Conservation (phyloP, 53 echinoderm and acorn worm genomes). For the Mesocentrotus franciscanus region DNA sequence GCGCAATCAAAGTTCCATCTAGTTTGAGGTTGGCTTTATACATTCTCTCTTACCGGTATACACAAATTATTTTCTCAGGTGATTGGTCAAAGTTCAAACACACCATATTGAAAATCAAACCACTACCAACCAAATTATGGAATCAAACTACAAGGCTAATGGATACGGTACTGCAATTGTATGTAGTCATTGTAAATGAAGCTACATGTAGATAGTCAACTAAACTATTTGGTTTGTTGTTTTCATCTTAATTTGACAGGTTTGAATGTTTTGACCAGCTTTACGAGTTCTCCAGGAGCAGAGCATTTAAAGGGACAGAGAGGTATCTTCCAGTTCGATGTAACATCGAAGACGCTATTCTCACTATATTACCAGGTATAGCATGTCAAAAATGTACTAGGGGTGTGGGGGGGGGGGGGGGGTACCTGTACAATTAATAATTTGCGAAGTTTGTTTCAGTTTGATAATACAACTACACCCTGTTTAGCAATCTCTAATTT, state of each 20-base stretch:
- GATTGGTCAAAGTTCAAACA: background rate
- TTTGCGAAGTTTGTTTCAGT: too few species aligned
- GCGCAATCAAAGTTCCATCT: too few species aligned
- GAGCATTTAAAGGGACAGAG: constrained; percentile 73
- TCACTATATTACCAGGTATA: constrained; percentile 78
- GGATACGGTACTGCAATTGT: background rate
- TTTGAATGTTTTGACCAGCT: constrained; percentile 59
- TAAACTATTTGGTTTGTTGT: background rate
- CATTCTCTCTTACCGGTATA: too few species aligned
- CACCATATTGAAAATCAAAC: background rate
- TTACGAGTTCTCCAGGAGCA: constrained; percentile 64
- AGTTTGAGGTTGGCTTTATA: too few species aligned
- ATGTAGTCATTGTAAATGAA: background rate
- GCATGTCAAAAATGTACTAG: background rate
- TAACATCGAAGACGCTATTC: constrained; percentile 70
- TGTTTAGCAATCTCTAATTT: too few species aligned
- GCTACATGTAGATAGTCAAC: background rate
- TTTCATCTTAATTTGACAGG: background rate
- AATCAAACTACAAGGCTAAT: background rate
- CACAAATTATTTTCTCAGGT: background rate
- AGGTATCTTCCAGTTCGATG: constrained; percentile 74
- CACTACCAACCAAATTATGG: background rate
- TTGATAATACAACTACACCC: too few species aligned
- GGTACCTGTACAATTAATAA: too few species aligned
- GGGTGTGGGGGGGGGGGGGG: too few species aligned